These are phyloP conservation scores for Eumaeus atala DNA, from an alignment of 1,140 invertebrate species.

Conservation along the genomic window DNA sequence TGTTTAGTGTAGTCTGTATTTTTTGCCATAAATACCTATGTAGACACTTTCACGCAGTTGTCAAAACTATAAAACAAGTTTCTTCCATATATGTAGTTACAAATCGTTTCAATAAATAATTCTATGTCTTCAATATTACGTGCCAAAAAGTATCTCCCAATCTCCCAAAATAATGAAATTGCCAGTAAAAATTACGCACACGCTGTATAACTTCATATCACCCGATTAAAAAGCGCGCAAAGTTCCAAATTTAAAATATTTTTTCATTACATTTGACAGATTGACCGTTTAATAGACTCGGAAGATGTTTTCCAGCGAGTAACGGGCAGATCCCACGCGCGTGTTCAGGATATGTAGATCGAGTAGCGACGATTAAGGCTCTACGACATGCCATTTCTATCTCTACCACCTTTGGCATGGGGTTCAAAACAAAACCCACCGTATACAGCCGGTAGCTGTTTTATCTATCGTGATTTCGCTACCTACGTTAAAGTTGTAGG, in stretches of 20 bases:
- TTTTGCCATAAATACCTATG: too few relatives aligned
- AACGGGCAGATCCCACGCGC: constrained; percentile 34
- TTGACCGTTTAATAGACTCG: constrained; percentile 7
- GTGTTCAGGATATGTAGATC: constrained; percentile 37
- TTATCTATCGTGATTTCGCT: constrained; percentile 28
- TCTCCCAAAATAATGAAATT: background rate
- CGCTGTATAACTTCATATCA: too few relatives aligned
- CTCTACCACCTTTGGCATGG: background rate
- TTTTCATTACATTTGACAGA: constrained; percentile 13
- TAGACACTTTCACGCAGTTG: too few relatives aligned
- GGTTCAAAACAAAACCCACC: constrained; percentile 8
- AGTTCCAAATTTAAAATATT: too few relatives aligned
- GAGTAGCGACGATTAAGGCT: constrained; percentile 27
- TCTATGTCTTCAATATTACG: too few relatives aligned
- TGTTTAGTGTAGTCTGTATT: too few relatives aligned
- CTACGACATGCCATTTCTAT: constrained; percentile 1
- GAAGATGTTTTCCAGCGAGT: constrained; percentile 18
- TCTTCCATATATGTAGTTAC: too few relatives aligned
- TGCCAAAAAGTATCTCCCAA: too few relatives aligned
- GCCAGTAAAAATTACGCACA: background rate
- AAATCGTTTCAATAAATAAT: too few relatives aligned
- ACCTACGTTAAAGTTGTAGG: constrained; percentile 25
- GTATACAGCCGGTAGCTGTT: constrained; percentile 18
- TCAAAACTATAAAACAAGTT: too few relatives aligned
- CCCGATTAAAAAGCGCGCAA: too few relatives aligned